Evolutionary conservation across 2,888 invertebrate species (phyloP), one percentile per base, ranked within the genome.

Genomic region (Hypolimnas misippus): DNA sequence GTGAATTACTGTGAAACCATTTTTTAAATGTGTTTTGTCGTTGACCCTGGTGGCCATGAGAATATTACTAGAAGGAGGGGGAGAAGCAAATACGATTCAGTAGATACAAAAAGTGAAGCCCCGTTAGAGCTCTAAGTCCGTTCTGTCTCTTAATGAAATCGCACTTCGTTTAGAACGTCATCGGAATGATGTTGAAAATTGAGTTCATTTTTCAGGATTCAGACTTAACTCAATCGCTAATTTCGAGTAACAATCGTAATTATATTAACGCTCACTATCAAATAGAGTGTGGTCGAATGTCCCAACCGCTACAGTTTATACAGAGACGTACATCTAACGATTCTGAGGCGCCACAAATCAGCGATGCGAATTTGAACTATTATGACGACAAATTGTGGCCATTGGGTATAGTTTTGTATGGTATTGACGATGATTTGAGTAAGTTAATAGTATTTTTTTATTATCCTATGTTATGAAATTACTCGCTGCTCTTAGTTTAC

Each of bases 251-350:
- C 0, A 89, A 89, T 31, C 75, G 88, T 0, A 84, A 88, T 63
- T 86, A 67, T 62, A 84, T 90, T 16, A 90, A 89, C 61, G 72
- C 74, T 0, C 74, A 86, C 44, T 89, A 89, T 65, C 75, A 81
- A 50, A 5, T 49, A 0, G 86, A 87, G 25, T 90, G 89, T 38
- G 74, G 76, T 0, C 60, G 73, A 0, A 59, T 82, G 1, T 31
- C 74, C 0, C 67, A 71, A 2, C 65, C 62, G 19, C 4, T 19
- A 0, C 10, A 53, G 40, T 31, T n/a, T 10, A 16, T n/a, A 3
- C 38, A 52, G 3, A 57, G 52, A 12, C 44, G 17, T 5, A 57
- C 44, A 21, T 3, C 17, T 16, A 64, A 31, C 10, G 33, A 55
- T 14, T 35, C 14, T 7, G 25, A 21, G 1, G 7, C 54, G 1